A percentile compares a stretch with the other conserved stretches of the same genome.
Evolutionary conservation across 2,797 vertebrate species (phyloP).

Genomic region (Cynodonichthys magdalenae): DNA sequence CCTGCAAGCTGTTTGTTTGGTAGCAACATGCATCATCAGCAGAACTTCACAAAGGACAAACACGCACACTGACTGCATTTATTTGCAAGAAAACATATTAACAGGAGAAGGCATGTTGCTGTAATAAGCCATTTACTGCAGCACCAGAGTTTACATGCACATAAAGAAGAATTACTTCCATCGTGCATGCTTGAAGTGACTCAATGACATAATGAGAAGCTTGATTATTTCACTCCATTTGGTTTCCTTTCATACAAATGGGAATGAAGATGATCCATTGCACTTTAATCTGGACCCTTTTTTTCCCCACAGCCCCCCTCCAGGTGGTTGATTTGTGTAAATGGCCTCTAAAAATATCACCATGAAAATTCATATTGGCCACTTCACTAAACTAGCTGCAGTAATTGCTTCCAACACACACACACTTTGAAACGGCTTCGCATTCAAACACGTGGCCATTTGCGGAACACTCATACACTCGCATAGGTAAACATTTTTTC

Average conservation of each 20-base stretch:
- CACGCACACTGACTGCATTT: slow-evolving; percentile 6
- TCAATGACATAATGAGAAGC: slow-evolving; percentile 2
- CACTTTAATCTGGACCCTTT: slow-evolving; percentile 5
- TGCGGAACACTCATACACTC: slow-evolving; percentile 5
- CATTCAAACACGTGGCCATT: slow-evolving; percentile 13
- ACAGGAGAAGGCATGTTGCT: slow-evolving; percentile 14
- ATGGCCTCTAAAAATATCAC: slow-evolving; percentile 57
- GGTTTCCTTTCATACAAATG: background rate
- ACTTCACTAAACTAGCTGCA: slow-evolving; percentile 53
- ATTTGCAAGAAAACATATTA: slow-evolving; percentile 26
- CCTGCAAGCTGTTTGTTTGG: slow-evolving; percentile 55
- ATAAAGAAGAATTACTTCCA: background rate
- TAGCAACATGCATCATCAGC: slow-evolving; percentile 50
- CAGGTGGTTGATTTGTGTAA: slow-evolving; percentile 49
- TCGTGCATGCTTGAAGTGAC: slow-evolving; percentile 7
- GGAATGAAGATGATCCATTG: slow-evolving; percentile 26
- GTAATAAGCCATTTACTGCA: slow-evolving; percentile 11
- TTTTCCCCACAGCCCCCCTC: slow-evolving; percentile 26
- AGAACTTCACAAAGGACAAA: slow-evolving; percentile 26
- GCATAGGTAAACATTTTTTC: slow-evolving; percentile 20
- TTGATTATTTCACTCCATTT: background rate
- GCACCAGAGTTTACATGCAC: slow-evolving; percentile 12
- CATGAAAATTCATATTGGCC: slow-evolving; percentile 49
- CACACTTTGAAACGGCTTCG: slow-evolving; percentile 5
- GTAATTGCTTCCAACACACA: slow-evolving; percentile 30